Evolutionary conservation across 2,113 vertebrate genomes (phyloP).

Genomic region (Nerophis ophidion): DNA sequence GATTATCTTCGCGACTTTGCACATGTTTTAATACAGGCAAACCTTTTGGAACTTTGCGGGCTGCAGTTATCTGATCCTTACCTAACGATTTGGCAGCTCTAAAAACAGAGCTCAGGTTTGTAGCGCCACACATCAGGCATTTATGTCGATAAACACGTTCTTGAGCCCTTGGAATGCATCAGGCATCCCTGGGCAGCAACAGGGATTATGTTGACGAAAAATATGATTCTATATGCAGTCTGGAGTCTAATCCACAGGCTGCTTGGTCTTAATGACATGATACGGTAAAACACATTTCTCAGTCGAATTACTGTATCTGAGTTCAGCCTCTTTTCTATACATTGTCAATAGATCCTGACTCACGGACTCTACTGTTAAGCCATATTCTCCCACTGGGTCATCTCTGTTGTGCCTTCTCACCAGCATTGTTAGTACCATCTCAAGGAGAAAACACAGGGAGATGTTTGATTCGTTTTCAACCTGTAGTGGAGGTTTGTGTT

Average conservation of each 20-base stretch:
- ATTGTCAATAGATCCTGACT: constrained; percentile 17
- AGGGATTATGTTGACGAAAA: constrained; percentile 2
- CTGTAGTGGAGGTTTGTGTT: too few species aligned
- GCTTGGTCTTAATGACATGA: background rate
- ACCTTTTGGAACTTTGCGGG: too few species aligned
- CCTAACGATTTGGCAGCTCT: background rate
- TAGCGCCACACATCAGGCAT: constrained; percentile 8
- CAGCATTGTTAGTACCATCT: background rate
- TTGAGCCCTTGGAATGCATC: constrained; percentile 5
- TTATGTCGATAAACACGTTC: constrained; percentile 1
- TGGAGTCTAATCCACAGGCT: constrained; percentile 1
- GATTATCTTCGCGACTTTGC: too few species aligned
- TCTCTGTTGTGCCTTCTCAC: constrained; percentile 2
- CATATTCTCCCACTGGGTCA: constrained; percentile 11
- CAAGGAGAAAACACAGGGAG: background rate
- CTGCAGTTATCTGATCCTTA: background rate
- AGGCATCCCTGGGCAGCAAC: constrained; percentile 1
- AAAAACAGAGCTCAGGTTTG: constrained; percentile 8
- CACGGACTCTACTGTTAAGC: constrained; percentile 22
- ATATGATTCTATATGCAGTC: background rate
- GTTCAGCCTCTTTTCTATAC: too few species aligned
- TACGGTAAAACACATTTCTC: background rate
- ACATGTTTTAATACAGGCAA: too few species aligned
- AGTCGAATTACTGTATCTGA: background rate
- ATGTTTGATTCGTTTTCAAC: too few species aligned